phyloP scores from a whole-genome alignment of 2,888 invertebrate genomes.

The Campopleginae sp. region DNA sequence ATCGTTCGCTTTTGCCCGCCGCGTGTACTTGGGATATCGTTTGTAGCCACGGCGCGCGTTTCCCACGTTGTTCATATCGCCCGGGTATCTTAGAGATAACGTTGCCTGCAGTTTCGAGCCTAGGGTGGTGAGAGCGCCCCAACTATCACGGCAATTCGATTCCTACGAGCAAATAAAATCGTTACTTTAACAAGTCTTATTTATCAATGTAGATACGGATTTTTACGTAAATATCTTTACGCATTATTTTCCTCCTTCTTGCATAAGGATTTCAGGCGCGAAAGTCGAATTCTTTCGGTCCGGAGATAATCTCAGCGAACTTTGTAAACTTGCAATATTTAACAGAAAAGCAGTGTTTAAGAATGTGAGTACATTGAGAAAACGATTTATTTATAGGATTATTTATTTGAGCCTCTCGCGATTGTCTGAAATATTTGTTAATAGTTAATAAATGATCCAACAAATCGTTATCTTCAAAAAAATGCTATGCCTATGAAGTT shows the following conservation, averaged over 20 bases:
- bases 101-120: constrained; percentile 18
- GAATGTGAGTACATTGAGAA: neutral
- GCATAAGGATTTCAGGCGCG: neutral
- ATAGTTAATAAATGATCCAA: too few species aligned
- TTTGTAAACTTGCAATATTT: neutral
- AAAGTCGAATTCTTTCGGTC: neutral
- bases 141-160: constrained; percentile 51
- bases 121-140: neutral
- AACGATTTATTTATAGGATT: too few species aligned
- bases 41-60: constrained; percentile 57
- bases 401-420: too few species aligned
- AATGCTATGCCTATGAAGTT: too few species aligned
- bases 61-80: constrained; percentile 60
- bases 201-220: neutral
- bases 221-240: neutral
- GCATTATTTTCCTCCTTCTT: neutral
- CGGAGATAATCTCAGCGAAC: neutral
- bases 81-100: constrained; percentile 55
- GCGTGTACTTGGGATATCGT: constrained; percentile 55
- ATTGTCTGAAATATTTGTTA: too few species aligned
- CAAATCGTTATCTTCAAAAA: too few species aligned
- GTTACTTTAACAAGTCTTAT: neutral
- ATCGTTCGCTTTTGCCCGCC: constrained; percentile 51
- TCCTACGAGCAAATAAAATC: constrained; percentile 24
- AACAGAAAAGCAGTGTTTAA: neutral